A percentile compares a stretch with the other conserved stretches of the same genome.
Evolutionary conservation across 2,888 invertebrate genomes (phyloP).

Genomic region (Folsomia candida): DNA sequence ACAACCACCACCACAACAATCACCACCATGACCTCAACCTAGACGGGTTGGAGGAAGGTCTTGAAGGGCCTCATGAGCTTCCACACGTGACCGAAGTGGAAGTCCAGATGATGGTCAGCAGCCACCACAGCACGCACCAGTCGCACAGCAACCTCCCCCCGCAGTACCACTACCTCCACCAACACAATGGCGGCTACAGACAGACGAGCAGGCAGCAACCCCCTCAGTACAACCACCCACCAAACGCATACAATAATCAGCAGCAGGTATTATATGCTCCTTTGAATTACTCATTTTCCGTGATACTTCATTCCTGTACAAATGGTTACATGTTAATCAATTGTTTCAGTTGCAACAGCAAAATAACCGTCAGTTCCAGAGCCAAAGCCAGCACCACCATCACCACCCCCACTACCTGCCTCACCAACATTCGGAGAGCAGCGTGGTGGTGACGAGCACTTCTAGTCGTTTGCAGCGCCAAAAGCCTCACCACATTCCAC

Average conservation of each 20-base stretch:
- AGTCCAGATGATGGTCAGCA: constrained; percentile 7
- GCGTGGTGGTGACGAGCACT: background rate
- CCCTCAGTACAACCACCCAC: background rate
- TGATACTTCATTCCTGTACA: too few relatives aligned
- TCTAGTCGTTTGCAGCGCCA: constrained; percentile 7
- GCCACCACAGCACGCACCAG: background rate
- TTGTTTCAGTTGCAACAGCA: too few relatives aligned
- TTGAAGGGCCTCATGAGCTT: constrained; percentile 41
- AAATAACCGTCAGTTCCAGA: background rate
- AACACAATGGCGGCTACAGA: background rate
- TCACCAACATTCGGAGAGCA: constrained; percentile 12
- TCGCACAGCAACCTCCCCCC: constrained; percentile 13
- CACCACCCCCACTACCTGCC: constrained; percentile 17
- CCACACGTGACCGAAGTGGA: constrained; percentile 49
- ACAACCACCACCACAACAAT: constrained; percentile 21
- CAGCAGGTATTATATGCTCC: too few relatives aligned
- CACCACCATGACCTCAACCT: constrained; percentile 22
- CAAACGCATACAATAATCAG: background rate
- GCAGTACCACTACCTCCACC: constrained; percentile 3
- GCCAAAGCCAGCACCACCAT: constrained; percentile 6
- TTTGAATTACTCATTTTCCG: too few relatives aligned
- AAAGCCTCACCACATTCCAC: background rate
- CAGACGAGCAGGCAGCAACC: background rate
- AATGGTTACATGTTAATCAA: too few relatives aligned
- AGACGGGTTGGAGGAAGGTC: constrained; percentile 42